Base-by-base conservation (phyloP, 2,113 vertebrate species). In the Zosterops japonicus region DNA sequence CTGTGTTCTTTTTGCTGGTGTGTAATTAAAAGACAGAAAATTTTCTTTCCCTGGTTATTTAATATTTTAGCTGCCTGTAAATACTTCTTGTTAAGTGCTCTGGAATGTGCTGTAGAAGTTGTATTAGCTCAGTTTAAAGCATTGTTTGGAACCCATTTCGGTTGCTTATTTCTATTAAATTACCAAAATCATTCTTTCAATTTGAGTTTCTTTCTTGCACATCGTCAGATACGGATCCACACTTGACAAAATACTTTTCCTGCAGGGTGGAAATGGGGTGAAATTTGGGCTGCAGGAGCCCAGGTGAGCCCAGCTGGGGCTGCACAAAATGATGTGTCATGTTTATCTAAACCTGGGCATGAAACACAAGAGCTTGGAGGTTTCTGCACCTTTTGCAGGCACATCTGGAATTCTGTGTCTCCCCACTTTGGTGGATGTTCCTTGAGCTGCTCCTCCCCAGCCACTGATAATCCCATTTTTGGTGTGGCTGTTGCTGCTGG, bases 161-260 rank as follows among this genome's bases (percentile, higher is more conserved):
- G 96, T 98, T 95, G 96, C 90, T 97, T 98, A 97, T 98, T 98
- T 98, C 97, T 98, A 98, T 98, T 98, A 98, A 98, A 98, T 97
- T 90, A 97, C 96, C 97, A 97, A 97, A 97, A 96, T 75, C 83
- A 92, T 74, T 87, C 96, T 98, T 98, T 97, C 96, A 95, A 86
- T 91, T 95, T 29, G 96, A 96, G 96, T 97, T 96, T 92, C 56
- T 83, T 90, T 94, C 91, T 96, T 91, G 68, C 57, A 17, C 52
- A 11, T 23, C 49, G 1, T 55, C 9, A 44, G 33, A 8, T 22
- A 5, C 2, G 0, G 12, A 52, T 13, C 39, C 18, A 1, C 8
- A 16, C 31, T 53, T 60, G 68, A 53, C n/a, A 35, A 10, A 22
- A 80, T 17, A 2, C 31, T 72, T 72, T 60, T 12, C 5, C 75